Evolutionary conservation across 2,888 invertebrate genomes (phyloP).

Genomic region (Charanyca ferruginea): DNA sequence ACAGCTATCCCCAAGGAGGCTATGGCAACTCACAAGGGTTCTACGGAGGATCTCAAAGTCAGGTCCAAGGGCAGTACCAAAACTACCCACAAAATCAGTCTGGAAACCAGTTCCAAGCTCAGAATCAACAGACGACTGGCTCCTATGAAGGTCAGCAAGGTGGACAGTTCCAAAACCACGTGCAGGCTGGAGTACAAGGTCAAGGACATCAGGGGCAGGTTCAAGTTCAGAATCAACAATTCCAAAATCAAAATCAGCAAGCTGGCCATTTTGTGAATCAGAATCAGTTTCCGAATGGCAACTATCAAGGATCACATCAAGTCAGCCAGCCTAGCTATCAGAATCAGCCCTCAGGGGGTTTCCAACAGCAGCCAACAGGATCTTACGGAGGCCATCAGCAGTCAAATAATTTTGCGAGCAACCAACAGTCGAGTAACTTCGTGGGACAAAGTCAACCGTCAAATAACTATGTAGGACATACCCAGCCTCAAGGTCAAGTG

Average conservation of each 20-base stretch:
- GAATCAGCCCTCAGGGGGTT: conserved; percentile 32
- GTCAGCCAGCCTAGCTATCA: conserved; percentile 41
- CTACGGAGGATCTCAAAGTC: conserved; percentile 59
- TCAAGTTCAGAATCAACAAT: conserved; percentile 46
- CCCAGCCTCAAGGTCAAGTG: conserved; percentile 44
- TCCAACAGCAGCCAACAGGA: conserved; percentile 45
- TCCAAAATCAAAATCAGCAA: conserved; percentile 43
- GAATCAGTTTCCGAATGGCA: conserved; percentile 49
- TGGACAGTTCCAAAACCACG: conserved; percentile 63
- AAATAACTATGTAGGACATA: conserved; percentile 39
- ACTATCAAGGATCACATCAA: conserved; percentile 56
- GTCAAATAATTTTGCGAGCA: conserved; percentile 23
- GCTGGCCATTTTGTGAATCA: conserved; percentile 58
- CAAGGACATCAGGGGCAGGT: conserved; percentile 36
- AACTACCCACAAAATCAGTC: conserved; percentile 59
- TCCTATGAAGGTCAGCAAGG: conserved; percentile 48
- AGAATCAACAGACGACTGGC: conserved; percentile 55
- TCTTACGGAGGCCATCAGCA: conserved; percentile 49
- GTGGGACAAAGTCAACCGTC: conserved; percentile 41
- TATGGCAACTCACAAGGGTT: conserved; percentile 48
- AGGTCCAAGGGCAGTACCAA: conserved; percentile 62
- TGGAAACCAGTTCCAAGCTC: conserved; percentile 45
- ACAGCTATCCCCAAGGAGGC: conserved; percentile 56
- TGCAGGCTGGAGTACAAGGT: conserved; percentile 52
- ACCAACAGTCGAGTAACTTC: conserved; percentile 42